Percentiles rank a stretch among this genome's conserved stretches.
Conservation (phyloP, 2,888 invertebrate species). For the Lasioglossum leucozonium region DNA sequence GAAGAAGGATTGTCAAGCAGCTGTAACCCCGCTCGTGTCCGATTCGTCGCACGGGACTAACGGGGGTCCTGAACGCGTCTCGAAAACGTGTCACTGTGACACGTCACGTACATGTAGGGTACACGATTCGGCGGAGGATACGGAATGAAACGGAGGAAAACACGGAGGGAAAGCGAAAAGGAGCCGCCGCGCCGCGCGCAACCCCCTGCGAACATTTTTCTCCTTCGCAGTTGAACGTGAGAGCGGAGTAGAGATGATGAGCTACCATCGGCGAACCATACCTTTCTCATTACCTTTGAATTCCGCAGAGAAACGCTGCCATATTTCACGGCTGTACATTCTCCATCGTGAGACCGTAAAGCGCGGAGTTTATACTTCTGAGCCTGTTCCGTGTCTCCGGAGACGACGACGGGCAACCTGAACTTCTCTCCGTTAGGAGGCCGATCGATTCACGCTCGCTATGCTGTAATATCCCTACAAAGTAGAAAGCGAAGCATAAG, state of each 20-base stretch:
- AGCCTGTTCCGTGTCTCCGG: neutral
- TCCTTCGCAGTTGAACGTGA: slow-evolving; percentile 11
- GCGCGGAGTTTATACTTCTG: slow-evolving; percentile 26
- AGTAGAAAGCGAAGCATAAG: neutral
- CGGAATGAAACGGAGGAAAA: slow-evolving; percentile 1
- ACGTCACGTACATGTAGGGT: neutral
- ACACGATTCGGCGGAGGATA: slow-evolving; percentile 28
- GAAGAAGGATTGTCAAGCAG: slow-evolving; percentile 70
- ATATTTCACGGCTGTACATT: slow-evolving; percentile 12
- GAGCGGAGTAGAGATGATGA: slow-evolving; percentile 13
- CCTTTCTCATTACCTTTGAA: slow-evolving; percentile 32
- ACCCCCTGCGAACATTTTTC: slow-evolving; percentile 19
- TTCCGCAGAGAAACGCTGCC: neutral
- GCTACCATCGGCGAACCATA: slow-evolving; percentile 32
- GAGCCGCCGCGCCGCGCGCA: too few species aligned
- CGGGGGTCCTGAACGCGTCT: slow-evolving; percentile 41
- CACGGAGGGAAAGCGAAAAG: slow-evolving; percentile 8
- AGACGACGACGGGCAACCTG: neutral
- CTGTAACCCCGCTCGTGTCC: slow-evolving; percentile 51
- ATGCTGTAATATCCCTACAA: neutral
- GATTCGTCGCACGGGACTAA: slow-evolving; percentile 39
- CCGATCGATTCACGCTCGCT: neutral
- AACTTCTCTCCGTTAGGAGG: neutral
- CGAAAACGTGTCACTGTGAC: slow-evolving; percentile 30
- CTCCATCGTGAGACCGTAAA: slow-evolving; percentile 5